Base-by-base conservation (phyloP, 2,113 vertebrate species). In the Xyliphius kryptos region DNA sequence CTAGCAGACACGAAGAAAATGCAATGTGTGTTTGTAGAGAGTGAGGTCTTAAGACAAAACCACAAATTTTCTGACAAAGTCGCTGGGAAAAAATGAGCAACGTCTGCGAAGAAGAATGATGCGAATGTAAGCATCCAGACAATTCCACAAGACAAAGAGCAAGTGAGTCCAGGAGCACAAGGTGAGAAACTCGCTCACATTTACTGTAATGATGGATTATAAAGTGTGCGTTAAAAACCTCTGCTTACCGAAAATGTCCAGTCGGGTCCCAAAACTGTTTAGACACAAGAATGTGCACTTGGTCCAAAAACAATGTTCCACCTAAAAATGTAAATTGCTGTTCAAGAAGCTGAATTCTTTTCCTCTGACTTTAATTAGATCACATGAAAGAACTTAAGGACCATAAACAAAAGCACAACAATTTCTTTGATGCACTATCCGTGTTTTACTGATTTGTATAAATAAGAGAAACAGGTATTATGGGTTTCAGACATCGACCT, bases 1-100 rank as follows among this genome's bases (percentile, higher is more conserved):
- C 76, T 77, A 67, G 77, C 63, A 77, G 76, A 66, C 71, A 13
- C 60, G 40, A 20, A 66, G 44, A 38, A 57, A 51, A 61, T 62
- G 20, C 8, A 38, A 40, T 54, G 11, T 26, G 61, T 62, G 19
- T 57, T 40, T 32, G 52, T 47, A 53, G 10, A 52, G 17, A 46
- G 54, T 43, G 14, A 66, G 22, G 36, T 32, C 8, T 38, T 19
- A 8, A 61, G 44, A 32, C 15, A 14, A n/a, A 16, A 48, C 40
- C 40, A 9, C 13, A 41, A 10, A 3, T 3, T 6, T 32, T 32
- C 26, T 32, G 26, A 32, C 26, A 32, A 32, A 32, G 26, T 32
- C 26, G 26, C 26, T 32, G 26, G 26, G 7, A 32, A 32, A 32
- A 32, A 32, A 32, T 6, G 26, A 32, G 26, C 26, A 32, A 32